Evolutionary conservation across 2,113 vertebrate genomes (phyloP), one percentile per base, ranked within the genome.

Genomic region (Cyanistes caeruleus): DNA sequence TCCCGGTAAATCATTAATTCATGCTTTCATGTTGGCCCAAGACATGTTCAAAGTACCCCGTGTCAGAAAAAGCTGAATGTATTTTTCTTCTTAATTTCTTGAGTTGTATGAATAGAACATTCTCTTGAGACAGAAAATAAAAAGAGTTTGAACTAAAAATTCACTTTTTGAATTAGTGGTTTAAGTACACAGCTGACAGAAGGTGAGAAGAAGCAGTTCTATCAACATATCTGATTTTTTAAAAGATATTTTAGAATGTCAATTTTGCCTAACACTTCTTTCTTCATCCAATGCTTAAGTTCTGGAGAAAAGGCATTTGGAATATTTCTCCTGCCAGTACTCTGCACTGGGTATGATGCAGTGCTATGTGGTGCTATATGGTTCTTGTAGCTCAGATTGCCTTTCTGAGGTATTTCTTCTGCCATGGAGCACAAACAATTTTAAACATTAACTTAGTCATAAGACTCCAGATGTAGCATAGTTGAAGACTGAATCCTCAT

Each of bases 41-140:
- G 14, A 10, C 3, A 56, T 64, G 33, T 72, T 89, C 12, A 39
- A 79, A 84, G 6, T 31, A 3, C 3, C 33, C 5, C 10, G 4
- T 41, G 13, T 77, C 37, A 68, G 18, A 35, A 79, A 68, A 89
- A 80, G 5, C 10, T 33, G 33, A 51, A 11, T 68, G 5, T 2
- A 41, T 49, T 91, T 93, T 91, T 77, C 13, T 49, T 69, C 10
- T 9, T 35, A 37, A 30, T 70, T 89, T 78, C 17, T 89, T 15
- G 3, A n/a, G 17, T 15, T 2, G 0, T 78, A 15, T 5, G 15
- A 20, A 62, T 27, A 59, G 5, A 84, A 2, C 7, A 78, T 49
- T 56, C 17, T 82, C 48, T 9, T n/a, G 56, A 91, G 63, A 49
- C 12, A 43, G 23, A 22, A 52, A 17, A 62, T 43, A 39, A 37